These are phyloP conservation scores for Meiosimyza platycephala DNA, from an alignment of 2,888 invertebrate genomes.

Conservation along the genomic window DNA sequence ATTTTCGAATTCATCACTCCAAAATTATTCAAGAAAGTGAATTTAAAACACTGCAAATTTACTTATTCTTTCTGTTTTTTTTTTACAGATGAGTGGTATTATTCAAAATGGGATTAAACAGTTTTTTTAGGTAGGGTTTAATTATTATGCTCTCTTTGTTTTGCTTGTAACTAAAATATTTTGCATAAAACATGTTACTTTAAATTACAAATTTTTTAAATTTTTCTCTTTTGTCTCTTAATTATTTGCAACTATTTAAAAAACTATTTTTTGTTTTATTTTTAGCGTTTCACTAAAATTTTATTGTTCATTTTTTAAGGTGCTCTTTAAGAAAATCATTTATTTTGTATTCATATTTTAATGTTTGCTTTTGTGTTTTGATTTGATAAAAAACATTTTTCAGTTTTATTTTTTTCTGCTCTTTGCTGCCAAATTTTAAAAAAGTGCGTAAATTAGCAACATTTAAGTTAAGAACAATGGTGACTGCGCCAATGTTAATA, in stretches of 20 bases:
- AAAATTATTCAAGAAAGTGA: no score
- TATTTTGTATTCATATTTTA: conserved; percentile 41
- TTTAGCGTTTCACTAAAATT: conserved; percentile 44
- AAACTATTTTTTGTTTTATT: conserved; percentile 4
- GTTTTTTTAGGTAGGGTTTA: conserved; percentile 14
- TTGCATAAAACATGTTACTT: neutral
- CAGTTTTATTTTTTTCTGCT: no score
- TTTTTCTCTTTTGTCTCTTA: neutral
- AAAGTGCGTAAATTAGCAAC: no score
- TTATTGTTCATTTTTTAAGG: conserved; percentile 57
- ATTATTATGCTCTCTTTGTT: conserved; percentile 2
- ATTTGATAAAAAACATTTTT: conserved; percentile 11
- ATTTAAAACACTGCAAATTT: no score
- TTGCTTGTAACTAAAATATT: neutral
- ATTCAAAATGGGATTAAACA: neutral
- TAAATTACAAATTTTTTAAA: neutral
- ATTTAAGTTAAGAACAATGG: no score
- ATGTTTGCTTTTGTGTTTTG: conserved; percentile 43
- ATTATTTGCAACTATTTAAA: neutral
- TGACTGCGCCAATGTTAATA: no score
- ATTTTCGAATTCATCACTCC: no score
- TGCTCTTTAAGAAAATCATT: conserved; percentile 51
- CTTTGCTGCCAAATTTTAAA: no score
- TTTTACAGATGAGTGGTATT: no score
- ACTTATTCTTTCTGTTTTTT: no score